These are phyloP conservation scores for Zaprionus kolodkinae DNA, from an alignment of 1,140 invertebrate species.

Conservation along the genomic window DNA sequence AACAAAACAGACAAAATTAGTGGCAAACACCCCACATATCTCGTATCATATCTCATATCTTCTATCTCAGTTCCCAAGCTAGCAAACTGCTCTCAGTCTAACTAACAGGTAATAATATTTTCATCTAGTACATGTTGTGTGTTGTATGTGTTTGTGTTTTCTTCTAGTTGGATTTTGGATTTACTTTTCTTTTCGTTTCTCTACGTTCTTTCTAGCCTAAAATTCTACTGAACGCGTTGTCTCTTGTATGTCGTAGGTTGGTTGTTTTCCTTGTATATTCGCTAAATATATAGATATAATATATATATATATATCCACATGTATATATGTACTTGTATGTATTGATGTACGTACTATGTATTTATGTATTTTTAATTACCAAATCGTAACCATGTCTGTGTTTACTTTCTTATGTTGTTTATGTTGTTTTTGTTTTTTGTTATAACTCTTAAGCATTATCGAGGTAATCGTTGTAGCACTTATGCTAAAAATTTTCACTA, in stretches of 20 bases:
- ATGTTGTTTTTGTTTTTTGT: neutral
- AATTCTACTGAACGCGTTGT: slow-evolving; percentile 46
- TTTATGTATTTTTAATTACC: slow-evolving; percentile 48
- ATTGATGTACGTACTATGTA: slow-evolving; percentile 67
- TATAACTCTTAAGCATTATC: slow-evolving; percentile 78
- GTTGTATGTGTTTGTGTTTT: slow-evolving; percentile 2
- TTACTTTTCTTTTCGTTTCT: neutral
- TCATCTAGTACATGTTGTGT: slow-evolving; percentile 63
- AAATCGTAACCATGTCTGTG: slow-evolving; percentile 59
- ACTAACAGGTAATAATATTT: slow-evolving; percentile 75
- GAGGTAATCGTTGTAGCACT: slow-evolving; percentile 83
- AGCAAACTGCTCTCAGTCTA: slow-evolving; percentile 74
- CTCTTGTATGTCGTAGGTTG: slow-evolving; percentile 39
- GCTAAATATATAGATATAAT: slow-evolving; percentile 61
- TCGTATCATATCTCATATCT: neutral
- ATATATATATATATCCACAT: slow-evolving; percentile 55
- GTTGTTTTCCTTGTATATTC: slow-evolving; percentile 63
- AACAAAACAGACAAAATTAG: slow-evolving; percentile 1
- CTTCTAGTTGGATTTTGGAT: neutral
- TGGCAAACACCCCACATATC: slow-evolving; percentile 10
- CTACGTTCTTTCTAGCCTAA: slow-evolving; percentile 38
- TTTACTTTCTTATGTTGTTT: neutral
- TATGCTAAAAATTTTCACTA: slow-evolving; percentile 81
- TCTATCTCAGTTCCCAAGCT: slow-evolving; percentile 34
- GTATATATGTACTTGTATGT: slow-evolving; percentile 49